Conservation (phyloP, 2,888 invertebrate species). For the Chironomus riparius region DNA sequence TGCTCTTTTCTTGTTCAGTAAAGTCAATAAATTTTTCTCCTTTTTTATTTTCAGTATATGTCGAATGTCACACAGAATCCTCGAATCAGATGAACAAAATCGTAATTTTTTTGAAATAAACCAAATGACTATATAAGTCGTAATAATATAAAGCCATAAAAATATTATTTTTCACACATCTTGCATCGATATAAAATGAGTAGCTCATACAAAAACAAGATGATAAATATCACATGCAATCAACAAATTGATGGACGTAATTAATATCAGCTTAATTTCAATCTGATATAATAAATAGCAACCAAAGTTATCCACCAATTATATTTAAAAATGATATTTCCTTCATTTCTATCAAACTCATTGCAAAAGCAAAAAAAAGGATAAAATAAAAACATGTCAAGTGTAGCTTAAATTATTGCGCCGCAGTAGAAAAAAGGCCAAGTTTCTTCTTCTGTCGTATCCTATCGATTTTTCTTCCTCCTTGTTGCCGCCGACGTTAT, state of each 20-base stretch:
- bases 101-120: too few relatives aligned
- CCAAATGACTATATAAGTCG: background rate
- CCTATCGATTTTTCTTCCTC: conserved; percentile 2
- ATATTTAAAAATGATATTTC: too few relatives aligned
- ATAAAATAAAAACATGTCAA: background rate
- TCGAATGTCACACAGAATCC: background rate
- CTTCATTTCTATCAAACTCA: background rate
- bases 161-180: background rate
- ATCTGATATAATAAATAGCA: background rate
- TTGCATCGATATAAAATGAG: background rate
- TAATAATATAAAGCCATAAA: background rate
- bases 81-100: background rate
- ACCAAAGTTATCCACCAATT: too few relatives aligned
- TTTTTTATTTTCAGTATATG: background rate
- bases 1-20: background rate
- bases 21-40: background rate
- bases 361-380: background rate
- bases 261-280: background rate
- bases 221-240: background rate
- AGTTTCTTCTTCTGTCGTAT: background rate
- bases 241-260: background rate
- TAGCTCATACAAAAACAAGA: background rate
- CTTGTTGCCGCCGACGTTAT: background rate
- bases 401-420: background rate
- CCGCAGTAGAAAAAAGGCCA: conserved; percentile 3